These are phyloP conservation scores for Spheniscus mendiculus DNA, from an alignment of 2,113 vertebrate species.

Conservation along the genomic window DNA sequence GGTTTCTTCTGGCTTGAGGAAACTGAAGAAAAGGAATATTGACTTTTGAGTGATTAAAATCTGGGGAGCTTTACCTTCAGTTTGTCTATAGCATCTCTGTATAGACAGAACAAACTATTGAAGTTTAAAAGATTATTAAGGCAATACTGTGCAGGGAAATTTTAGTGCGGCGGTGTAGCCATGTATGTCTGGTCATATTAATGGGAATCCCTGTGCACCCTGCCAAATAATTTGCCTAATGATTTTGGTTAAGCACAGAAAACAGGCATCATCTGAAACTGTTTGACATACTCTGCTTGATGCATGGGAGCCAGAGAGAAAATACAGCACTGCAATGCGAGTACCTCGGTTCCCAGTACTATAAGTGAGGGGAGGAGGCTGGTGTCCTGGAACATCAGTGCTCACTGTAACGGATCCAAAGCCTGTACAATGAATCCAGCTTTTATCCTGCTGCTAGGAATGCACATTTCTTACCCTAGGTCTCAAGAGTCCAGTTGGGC, in stretches of 20 bases:
- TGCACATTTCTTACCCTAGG: not conserved
- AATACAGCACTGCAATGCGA: not conserved
- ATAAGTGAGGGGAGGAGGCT: not conserved
- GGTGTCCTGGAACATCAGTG: not conserved
- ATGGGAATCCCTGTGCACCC: not conserved
- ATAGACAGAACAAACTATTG: not conserved
- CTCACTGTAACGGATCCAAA: not conserved
- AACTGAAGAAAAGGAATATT: not conserved
- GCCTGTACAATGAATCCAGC: not conserved
- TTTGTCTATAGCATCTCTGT: not conserved
- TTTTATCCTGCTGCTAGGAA: not conserved
- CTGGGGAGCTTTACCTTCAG: not conserved
- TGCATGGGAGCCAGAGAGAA: not conserved
- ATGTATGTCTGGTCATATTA: not conserved
- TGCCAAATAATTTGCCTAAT: slow-evolving; percentile 19
- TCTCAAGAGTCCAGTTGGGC: not conserved
- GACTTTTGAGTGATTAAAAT: not conserved
- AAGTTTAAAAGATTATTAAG: not conserved
- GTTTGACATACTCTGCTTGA: not conserved
- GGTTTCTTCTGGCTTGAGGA: not conserved
- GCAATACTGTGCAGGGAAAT: not conserved
- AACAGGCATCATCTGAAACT: not conserved
- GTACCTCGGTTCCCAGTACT: not conserved
- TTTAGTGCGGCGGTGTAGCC: not conserved
- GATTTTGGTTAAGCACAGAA: not conserved